Evolutionary conservation across 2,888 invertebrate genomes (phyloP), one percentile per base, ranked within the genome.

Genomic region (Dastarcus helophoroides): DNA sequence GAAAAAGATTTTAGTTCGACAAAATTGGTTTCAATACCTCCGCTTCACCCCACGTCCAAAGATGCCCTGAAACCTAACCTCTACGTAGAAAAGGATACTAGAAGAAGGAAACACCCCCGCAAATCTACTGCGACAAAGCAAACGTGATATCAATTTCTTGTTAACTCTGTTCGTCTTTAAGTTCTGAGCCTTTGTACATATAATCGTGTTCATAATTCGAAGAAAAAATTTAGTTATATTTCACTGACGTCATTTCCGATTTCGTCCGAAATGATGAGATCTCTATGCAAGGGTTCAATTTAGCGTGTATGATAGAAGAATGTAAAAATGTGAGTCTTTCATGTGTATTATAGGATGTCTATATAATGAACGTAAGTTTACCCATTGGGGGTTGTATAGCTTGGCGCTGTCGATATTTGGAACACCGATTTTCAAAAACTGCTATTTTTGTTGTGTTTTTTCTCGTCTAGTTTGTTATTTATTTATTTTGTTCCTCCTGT

Each of bases 1-100:
- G 85, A 83, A 59, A 71, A 74, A 55, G 73, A 76, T 37, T 74
- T 74, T 54, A 67, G 66, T 47, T 67, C 70, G 31, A 67, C 70
- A 39, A 79, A 76, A 60, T 62, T 66, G 21, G 68, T 79, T 22
- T 65, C 70, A 50, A 71, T 75, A 32, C 61, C 67, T 3, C 47
- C 58, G 31, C 57, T 74, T 39, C 59, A 69, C 5, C 60, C 62
- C 6, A 54, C 60, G 37, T 63, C 67, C 8, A 70, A 70, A 53
- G 67, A 67, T 42, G 45, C 56, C 16, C 57, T 74, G 14, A 67
- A 64, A 50, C 67, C 68, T 34, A 64, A 68, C 53, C 67, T 72
- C 45, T 62, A 60, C 48, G 60, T 53, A 36, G 37, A 52, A 2
- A 39, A 44, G 19, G 45, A 51, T 15, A 54, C 53, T 21, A 32